These are phyloP conservation scores for Eledone cirrhosa DNA, from an alignment of 2,888 invertebrate genomes.

Conservation along the genomic window DNA sequence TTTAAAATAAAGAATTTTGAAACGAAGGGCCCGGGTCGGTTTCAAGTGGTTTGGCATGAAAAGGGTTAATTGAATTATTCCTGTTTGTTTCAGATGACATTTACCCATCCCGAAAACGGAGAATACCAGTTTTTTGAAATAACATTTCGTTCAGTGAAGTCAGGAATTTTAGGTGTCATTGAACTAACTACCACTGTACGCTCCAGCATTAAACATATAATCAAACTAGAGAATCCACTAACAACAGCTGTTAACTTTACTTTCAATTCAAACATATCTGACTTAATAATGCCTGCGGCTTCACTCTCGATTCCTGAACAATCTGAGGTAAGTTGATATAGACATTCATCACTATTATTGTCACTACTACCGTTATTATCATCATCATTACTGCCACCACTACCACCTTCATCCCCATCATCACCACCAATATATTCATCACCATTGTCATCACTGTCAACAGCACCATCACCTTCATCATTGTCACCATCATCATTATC, in stretches of 20 bases:
- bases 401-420: no score
- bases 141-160: slow-evolving; percentile 59
- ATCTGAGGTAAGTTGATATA: slow-evolving; percentile 55
- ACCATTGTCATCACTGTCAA: no score
- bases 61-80: no score
- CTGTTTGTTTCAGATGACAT: slow-evolving; percentile 57
- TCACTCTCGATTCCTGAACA: slow-evolving; percentile 59
- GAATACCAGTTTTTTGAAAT: slow-evolving; percentile 67
- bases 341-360: neutral
- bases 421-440: no score
- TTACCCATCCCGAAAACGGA: slow-evolving; percentile 63
- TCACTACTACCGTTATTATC: no score
- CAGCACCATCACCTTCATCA: no score
- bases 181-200: slow-evolving; percentile 64
- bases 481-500: no score
- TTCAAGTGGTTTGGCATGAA: no score
- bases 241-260: slow-evolving; percentile 58
- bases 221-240: slow-evolving; percentile 65
- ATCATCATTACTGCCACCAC: no score
- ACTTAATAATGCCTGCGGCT: slow-evolving; percentile 62
- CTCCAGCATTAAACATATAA: slow-evolving; percentile 61
- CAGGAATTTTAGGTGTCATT: slow-evolving; percentile 59
- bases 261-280: slow-evolving; percentile 58
- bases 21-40: no score
- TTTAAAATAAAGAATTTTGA: no score